phyloP scores from a whole-genome alignment of 2,888 invertebrate species.

The Unio pictorum region DNA sequence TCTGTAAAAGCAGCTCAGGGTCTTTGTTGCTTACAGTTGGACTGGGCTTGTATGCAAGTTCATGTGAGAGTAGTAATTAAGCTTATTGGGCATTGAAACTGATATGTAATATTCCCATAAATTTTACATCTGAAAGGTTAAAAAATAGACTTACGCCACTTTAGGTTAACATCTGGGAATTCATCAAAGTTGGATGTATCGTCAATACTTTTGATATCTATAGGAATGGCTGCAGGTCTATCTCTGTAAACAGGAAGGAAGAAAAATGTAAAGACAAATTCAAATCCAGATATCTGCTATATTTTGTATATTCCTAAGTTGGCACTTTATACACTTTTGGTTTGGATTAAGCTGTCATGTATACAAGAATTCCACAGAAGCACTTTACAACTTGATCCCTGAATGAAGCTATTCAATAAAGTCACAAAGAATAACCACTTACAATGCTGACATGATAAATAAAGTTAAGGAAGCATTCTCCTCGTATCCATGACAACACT shows the following conservation, averaged over 20 bases:
- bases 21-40: too few relatives aligned
- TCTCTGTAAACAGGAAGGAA: slow-evolving; percentile 74
- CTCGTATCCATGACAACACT: too few relatives aligned
- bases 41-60: too few relatives aligned
- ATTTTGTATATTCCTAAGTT: background rate
- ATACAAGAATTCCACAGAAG: too few relatives aligned
- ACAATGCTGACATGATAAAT: too few relatives aligned
- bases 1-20: too few relatives aligned
- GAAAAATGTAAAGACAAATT: background rate
- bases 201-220: slow-evolving; percentile 98
- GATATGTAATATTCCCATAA: background rate
- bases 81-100: background rate
- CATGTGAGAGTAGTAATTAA: too few relatives aligned
- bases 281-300: background rate
- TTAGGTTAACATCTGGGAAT: slow-evolving; percentile 98
- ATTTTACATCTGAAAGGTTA: background rate
- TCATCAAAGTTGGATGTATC: slow-evolving; percentile 99
- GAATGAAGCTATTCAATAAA: too few relatives aligned
- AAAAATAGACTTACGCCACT: slow-evolving; percentile 86
- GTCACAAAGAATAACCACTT: too few relatives aligned
- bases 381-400: too few relatives aligned
- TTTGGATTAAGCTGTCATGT: background rate
- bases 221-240: slow-evolving; percentile 96
- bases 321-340: background rate
- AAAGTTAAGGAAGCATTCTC: too few relatives aligned